Evolutionary conservation across 2,113 vertebrate species (phyloP).

Genomic region (Seriola rivoliana): DNA sequence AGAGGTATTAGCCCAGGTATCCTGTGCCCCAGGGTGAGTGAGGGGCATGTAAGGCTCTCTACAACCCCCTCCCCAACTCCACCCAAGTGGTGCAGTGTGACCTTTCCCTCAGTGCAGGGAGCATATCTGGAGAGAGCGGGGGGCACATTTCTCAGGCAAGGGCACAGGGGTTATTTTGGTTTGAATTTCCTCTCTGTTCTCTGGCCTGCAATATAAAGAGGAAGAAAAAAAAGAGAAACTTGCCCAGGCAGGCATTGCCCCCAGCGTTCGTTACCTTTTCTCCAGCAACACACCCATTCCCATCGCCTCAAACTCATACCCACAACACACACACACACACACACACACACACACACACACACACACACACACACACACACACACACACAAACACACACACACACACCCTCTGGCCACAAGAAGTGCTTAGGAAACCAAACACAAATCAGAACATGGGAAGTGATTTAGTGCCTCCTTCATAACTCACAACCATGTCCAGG

Average conservation of each 20-base stretch:
- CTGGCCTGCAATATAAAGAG: conserved; percentile 71
- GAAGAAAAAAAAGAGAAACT: conserved; percentile 36
- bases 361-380: conserved; percentile 28
- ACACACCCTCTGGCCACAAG: conserved; percentile 65
- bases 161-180: conserved; percentile 80
- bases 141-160: conserved; percentile 74
- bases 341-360: conserved; percentile 30
- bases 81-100: conserved; percentile 60
- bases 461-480: conserved; percentile 81
- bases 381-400: conserved; percentile 32
- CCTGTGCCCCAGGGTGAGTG: conserved; percentile 25
- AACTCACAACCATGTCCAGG: conserved; percentile 80
- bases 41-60: conserved; percentile 28
- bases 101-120: conserved; percentile 77
- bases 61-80: conserved; percentile 41
- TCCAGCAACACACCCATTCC: conserved; percentile 62
- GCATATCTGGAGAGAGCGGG: conserved; percentile 64
- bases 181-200: conserved; percentile 81
- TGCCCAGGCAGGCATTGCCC: conserved; percentile 75
- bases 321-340: conserved; percentile 31
- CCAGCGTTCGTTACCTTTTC: conserved; percentile 68
- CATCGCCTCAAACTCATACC: conserved; percentile 44
- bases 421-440: conserved; percentile 78
- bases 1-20: conserved; percentile 41
- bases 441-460: conserved; percentile 82